Conservation (phyloP, 2,797 vertebrate genomes). For the Muraenolepis orangiensis region DNA sequence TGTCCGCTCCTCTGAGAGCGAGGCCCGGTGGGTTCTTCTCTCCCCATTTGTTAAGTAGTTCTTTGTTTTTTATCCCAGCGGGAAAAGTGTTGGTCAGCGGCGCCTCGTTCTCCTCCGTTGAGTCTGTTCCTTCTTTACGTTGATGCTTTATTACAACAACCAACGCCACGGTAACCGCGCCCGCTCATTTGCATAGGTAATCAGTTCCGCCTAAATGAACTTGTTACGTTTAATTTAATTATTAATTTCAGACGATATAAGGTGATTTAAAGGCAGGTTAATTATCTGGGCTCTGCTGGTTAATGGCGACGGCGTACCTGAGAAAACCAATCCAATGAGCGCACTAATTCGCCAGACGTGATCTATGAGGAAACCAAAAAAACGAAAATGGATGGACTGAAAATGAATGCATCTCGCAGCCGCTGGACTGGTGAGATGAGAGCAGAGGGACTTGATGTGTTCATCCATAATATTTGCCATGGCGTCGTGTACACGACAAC, state of each 20-base stretch:
- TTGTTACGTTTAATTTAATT: slow-evolving; percentile 36
- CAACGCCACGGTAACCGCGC: too few species aligned
- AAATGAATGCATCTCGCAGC: too few species aligned
- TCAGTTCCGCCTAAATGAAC: slow-evolving; percentile 53
- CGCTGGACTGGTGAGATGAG: neutral
- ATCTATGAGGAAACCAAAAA: too few species aligned
- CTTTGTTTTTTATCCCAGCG: slow-evolving; percentile 36
- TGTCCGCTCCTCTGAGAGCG: neutral
- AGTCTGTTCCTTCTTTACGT: slow-evolving; percentile 41
- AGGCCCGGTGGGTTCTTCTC: neutral
- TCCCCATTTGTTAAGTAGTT: slow-evolving; percentile 12
- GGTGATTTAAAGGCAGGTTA: slow-evolving; percentile 56
- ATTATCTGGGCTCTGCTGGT: slow-evolving; percentile 55
- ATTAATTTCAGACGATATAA: slow-evolving; percentile 46
- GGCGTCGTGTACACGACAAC: too few species aligned
- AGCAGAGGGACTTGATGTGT: neutral
- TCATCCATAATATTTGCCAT: too few species aligned
- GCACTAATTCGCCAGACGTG: too few species aligned
- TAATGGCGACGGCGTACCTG: slow-evolving; percentile 35
- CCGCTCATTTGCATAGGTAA: slow-evolving; percentile 63
- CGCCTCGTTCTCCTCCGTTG: slow-evolving; percentile 26
- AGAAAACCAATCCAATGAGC: too few species aligned
- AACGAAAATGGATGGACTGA: neutral
- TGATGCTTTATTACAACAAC: slow-evolving; percentile 66
- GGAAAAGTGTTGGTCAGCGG: slow-evolving; percentile 23